Conservation (phyloP, 1,140 invertebrate species). For the Atta texana region DNA sequence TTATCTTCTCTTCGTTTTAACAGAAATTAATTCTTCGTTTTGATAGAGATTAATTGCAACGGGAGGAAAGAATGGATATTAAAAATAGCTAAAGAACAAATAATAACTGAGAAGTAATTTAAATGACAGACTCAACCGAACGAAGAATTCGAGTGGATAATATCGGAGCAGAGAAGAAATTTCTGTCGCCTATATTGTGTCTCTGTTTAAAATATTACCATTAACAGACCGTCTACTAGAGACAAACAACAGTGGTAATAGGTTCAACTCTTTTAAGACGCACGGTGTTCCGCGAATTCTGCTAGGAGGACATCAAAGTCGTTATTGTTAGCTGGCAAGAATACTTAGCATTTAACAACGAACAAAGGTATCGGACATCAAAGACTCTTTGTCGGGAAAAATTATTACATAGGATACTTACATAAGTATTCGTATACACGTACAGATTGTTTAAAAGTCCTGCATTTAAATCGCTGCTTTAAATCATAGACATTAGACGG, state of each 20-base stretch:
- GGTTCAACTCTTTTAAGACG: conserved; percentile 12
- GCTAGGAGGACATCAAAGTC: conserved; percentile 29
- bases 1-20: background rate
- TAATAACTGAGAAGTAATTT: background rate
- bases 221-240: conserved; percentile 28
- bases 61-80: background rate
- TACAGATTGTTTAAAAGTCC: background rate
- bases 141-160: background rate
- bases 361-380: conserved; percentile 32
- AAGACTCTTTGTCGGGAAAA: conserved; percentile 33
- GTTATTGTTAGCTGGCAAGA: conserved; percentile 45
- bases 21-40: background rate
- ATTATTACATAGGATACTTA: conserved; percentile 18
- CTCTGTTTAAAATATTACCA: conserved; percentile 10
- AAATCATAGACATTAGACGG: background rate
- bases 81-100: background rate
- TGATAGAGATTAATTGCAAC: conserved; percentile 1
- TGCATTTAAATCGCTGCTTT: background rate
- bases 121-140: background rate
- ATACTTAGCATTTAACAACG: conserved; percentile 42
- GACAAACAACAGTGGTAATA: conserved; percentile 16
- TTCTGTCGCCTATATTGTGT: background rate
- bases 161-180: background rate
- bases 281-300: conserved; percentile 42
- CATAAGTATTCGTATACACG: background rate